Conservation (phyloP, 2,797 vertebrate genomes). For the Xenopus petersii region DNA sequence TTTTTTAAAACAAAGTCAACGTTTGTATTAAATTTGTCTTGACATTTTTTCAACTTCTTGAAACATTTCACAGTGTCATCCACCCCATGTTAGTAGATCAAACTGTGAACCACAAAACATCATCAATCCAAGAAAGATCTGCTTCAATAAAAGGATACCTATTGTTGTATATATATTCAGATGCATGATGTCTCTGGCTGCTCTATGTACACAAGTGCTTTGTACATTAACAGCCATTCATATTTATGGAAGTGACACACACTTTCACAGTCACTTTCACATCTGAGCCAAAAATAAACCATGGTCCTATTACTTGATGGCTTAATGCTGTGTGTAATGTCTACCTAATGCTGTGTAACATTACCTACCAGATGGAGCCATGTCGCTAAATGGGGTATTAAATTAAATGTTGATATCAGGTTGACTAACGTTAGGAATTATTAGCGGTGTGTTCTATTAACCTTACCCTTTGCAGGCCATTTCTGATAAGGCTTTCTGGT, state of each 20-base stretch:
- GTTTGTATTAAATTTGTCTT: too few relatives aligned
- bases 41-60: too few relatives aligned
- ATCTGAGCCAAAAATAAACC: conserved; percentile 30
- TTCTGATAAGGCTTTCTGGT: too few relatives aligned
- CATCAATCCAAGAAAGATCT: too few relatives aligned
- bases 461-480: too few relatives aligned
- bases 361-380: conserved; percentile 17
- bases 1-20: too few relatives aligned
- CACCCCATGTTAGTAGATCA: too few relatives aligned
- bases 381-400: conserved; percentile 38
- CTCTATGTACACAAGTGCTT: neutral
- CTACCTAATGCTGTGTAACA: conserved; percentile 41
- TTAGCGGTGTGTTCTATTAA: neutral
- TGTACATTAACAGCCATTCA: neutral
- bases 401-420: conserved; percentile 16
- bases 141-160: too few relatives aligned
- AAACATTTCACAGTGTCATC: too few relatives aligned
- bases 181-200: neutral
- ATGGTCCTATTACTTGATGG: conserved; percentile 7
- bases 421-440: neutral
- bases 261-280: conserved; percentile 19
- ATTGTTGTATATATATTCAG: neutral
- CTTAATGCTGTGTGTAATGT: conserved; percentile 43
- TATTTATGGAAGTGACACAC: neutral
- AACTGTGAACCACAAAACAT: too few relatives aligned